A percentile compares a stretch with the other conserved stretches of the same genome.
phyloP scores from a whole-genome alignment of 2,797 vertebrate species.

The Microctenopoma stevenorrisi region DNA sequence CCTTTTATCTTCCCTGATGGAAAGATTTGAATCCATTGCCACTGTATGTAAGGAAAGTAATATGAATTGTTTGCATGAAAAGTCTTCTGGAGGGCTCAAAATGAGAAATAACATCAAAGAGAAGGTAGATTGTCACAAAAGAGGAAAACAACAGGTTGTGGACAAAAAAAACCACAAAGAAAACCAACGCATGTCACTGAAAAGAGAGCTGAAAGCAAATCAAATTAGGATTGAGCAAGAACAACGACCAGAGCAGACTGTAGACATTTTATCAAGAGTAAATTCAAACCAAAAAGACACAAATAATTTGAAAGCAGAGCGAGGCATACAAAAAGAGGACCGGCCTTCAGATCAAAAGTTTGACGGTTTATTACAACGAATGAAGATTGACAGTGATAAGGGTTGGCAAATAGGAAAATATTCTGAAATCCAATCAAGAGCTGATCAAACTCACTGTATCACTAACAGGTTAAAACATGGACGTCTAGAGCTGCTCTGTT shows the following conservation, averaged over 20 bases:
- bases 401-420: background rate
- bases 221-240: slow-evolving; percentile 1
- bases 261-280: background rate
- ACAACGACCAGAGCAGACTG: slow-evolving; percentile 9
- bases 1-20: slow-evolving; percentile 83
- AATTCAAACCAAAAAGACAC: slow-evolving; percentile 22
- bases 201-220: slow-evolving; percentile 15
- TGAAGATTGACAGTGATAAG: background rate
- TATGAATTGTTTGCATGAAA: slow-evolving; percentile 58
- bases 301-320: background rate
- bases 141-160: slow-evolving; percentile 2
- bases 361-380: slow-evolving; percentile 11
- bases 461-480: slow-evolving; percentile 69
- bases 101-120: slow-evolving; percentile 40
- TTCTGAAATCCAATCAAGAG: slow-evolving; percentile 50
- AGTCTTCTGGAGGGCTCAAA: slow-evolving; percentile 25
- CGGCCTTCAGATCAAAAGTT: slow-evolving; percentile 16
- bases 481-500: slow-evolving; percentile 48
- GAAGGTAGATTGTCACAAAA: slow-evolving; percentile 50
- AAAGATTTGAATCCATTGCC: slow-evolving; percentile 85
- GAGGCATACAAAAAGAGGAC: background rate
- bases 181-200: slow-evolving; percentile 30
- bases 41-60: slow-evolving; percentile 73
- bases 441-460: slow-evolving; percentile 20
- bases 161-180: slow-evolving; percentile 30